These are phyloP conservation scores for Chelidonichthys spinosus DNA, from an alignment of 2,797 vertebrate genomes.

Conservation along the genomic window DNA sequence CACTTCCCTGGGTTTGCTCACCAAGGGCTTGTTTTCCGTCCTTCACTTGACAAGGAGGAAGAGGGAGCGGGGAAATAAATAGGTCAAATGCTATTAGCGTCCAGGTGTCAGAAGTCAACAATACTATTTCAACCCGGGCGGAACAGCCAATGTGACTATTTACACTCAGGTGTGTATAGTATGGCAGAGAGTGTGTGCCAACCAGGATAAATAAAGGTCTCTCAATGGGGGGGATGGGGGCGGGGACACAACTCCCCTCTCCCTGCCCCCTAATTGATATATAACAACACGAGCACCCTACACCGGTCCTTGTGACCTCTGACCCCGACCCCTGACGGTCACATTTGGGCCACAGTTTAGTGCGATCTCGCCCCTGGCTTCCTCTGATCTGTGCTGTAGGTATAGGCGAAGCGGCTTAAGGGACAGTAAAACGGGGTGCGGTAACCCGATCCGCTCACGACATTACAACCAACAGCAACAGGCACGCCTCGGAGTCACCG, in stretches of 20 bases:
- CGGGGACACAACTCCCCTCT: slow-evolving; percentile 42
- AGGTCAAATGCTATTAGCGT: too few species aligned
- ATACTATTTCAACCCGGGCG: too few species aligned
- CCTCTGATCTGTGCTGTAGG: slow-evolving; percentile 83
- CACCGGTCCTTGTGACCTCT: slow-evolving; percentile 66
- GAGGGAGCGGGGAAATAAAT: slow-evolving; percentile 61
- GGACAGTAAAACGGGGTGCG: slow-evolving; percentile 67
- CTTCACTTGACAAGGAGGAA: slow-evolving; percentile 18
- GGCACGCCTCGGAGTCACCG: slow-evolving; percentile 61
- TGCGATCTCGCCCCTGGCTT: slow-evolving; percentile 50
- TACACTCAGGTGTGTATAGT: too few species aligned
- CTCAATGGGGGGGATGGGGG: slow-evolving; percentile 14
- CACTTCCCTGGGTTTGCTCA: slow-evolving; percentile 6
- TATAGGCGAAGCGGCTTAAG: slow-evolving; percentile 62
- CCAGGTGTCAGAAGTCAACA: too few species aligned
- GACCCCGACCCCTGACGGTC: slow-evolving; percentile 75
- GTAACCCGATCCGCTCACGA: slow-evolving; percentile 71
- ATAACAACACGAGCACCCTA: slow-evolving; percentile 83
- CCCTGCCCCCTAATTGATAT: slow-evolving; percentile 86
- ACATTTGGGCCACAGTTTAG: slow-evolving; percentile 74
- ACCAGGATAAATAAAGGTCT: slow-evolving; percentile 62
- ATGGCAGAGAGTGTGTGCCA: slow-evolving; percentile 11
- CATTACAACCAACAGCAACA: slow-evolving; percentile 69
- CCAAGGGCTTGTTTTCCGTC: slow-evolving; percentile 21
- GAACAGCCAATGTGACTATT: too few species aligned